Evolutionary conservation across 2,888 invertebrate species (phyloP), one percentile per base, ranked within the genome.

Genomic region (Copidosoma aretas): DNA sequence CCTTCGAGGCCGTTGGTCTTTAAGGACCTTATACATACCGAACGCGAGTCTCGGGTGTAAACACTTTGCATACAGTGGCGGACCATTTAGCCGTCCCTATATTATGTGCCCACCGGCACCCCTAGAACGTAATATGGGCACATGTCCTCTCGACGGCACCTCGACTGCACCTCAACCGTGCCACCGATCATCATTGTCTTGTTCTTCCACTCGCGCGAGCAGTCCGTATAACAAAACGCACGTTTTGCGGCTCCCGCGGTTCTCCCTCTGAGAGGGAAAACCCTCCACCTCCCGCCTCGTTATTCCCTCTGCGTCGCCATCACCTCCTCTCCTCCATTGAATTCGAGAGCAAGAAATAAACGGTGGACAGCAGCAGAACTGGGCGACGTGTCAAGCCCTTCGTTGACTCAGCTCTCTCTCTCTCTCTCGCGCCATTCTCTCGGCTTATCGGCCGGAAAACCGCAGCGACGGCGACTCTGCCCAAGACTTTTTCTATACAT

Each of bases 391-490:
- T 60, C 68, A 62, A 62, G 32, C 39, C 49, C 70, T 71, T 73
- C 70, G 76, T 74, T 75, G 77, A 77, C 76, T 78, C 78, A 78
- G 77, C 77, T 77, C 73, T 77, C 75, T 77, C 65, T 76, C 77
- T 77, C 43, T 53, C 59, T 17, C 15, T 41, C 8, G 41, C 41
- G 41, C 41, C 14, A 41, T 41, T 41, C 8, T 57, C 73, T 74
- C 65, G 74, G 74, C 76, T 77, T 77, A 77, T 77, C 77, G 73
- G 74, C 64, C 70, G 71, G 70, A 71, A 71, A 71, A 74, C 71
- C 70, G 67, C 72, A 71, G 49, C 41, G 62, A 19, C n/a, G 60
- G 19, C 62, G n/a, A 5, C 39, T 22, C 54, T 52, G 41, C 73
- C 15, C 3, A 46, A 46, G 43, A 46, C 43, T 52, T 66, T 69